Evolutionary conservation across 2,888 invertebrate genomes (phyloP), one percentile per base, ranked within the genome.

Genomic region (Drosophila parthenogenetica): DNA sequence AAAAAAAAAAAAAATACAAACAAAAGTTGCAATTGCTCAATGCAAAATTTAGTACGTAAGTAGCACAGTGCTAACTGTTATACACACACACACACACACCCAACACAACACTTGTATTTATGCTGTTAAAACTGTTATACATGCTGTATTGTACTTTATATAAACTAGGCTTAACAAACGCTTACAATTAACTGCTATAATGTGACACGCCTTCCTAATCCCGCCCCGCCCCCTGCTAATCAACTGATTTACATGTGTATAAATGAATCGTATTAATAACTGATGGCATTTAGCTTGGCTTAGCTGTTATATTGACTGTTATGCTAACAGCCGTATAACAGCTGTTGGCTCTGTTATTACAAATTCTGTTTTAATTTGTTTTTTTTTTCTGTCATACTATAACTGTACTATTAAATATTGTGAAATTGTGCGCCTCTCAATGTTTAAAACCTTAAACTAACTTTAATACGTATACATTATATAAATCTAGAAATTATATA

Each of bases 41-140:
- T 46, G 60, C 69, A 57, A 16, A 57, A 57, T 35, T 64, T 78
- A 75, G 78, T 57, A 57, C 3, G 19, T 73, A 74, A 66, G 64
- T 61, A 65, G 73, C 58, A 75, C 87, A 70, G 54, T 68, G 64
- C 70, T 84, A 81, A 79, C 69, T 79, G 82, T 71, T 81, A 81
- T 69, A 79, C 59, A 48, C 42, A 11, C 25, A 16, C 48, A 5
- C 55, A 73, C 53, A 53, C 57, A 39, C 55, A 17, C 4, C 55
- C 69, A 50, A 53, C 57, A 39, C 55, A 17, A 64, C 69, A 61
- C 46, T 65, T 39, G 62, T 51, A 14, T 55, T 66, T 61, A 66
- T 62, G 78, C 69, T 76, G 79, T 77, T 77, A 61, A 42, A 77
- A 87, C 83, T 85, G 87, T 81, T 87, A 81, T 78, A 69, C 61